Evolutionary conservation across 2,113 vertebrate genomes (phyloP).

Genomic region (Edolisoma coerulescens): DNA sequence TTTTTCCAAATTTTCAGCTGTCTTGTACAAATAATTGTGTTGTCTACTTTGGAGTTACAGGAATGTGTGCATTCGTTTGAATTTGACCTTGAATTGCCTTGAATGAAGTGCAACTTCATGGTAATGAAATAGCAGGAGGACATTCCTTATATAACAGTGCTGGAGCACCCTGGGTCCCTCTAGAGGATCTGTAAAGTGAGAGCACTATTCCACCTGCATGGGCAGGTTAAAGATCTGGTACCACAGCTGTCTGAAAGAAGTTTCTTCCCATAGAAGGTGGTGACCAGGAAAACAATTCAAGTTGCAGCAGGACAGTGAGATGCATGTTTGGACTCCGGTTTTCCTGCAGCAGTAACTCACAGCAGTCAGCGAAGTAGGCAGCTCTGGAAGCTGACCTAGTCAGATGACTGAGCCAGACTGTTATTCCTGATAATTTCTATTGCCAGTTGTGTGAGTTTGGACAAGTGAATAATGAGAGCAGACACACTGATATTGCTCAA

Average conservation of each 20-base stretch:
- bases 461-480: neutral
- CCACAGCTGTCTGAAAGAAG: neutral
- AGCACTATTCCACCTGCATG: neutral
- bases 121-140: neutral
- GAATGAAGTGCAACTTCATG: neutral
- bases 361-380: neutral
- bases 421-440: neutral
- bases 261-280: neutral
- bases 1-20: neutral
- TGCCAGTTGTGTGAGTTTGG: neutral
- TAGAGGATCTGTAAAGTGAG: neutral
- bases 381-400: neutral
- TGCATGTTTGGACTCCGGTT: neutral
- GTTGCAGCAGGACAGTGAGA: neutral
- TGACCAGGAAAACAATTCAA: neutral
- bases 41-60: neutral
- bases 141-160: neutral
- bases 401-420: neutral
- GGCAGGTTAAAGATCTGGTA: neutral
- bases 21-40: neutral
- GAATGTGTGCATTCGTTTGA: neutral
- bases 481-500: neutral
- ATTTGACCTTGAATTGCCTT: neutral
- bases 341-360: neutral
- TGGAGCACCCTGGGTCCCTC: neutral